Evolutionary conservation across 2,113 vertebrate genomes (phyloP).

Genomic region (Reinhardtius hippoglossoides): DNA sequence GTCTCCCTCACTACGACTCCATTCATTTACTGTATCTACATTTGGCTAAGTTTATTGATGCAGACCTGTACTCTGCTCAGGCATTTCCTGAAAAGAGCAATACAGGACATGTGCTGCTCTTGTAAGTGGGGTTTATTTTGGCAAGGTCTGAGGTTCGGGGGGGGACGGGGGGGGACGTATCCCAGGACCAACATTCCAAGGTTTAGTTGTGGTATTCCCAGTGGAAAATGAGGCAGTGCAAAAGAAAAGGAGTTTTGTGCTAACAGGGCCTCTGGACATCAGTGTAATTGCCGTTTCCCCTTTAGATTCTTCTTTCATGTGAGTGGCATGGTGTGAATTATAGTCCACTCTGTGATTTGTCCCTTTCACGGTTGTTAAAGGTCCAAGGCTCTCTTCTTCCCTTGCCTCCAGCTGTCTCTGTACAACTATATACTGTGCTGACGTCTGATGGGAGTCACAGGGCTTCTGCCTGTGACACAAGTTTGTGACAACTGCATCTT

Average conservation of each 20-base stretch:
- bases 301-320: constrained; percentile 60
- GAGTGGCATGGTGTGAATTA: constrained; percentile 70
- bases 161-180: constrained; percentile 54
- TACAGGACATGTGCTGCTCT: constrained; percentile 77
- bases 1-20: constrained; percentile 54
- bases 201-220: constrained; percentile 78
- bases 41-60: constrained; percentile 77
- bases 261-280: constrained; percentile 63
- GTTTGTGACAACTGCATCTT: not conserved
- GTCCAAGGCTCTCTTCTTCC: constrained; percentile 23
- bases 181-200: constrained; percentile 77
- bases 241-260: constrained; percentile 65
- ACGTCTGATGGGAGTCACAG: constrained; percentile 12
- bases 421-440: constrained; percentile 48
- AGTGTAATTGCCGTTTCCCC: constrained; percentile 58
- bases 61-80: constrained; percentile 75
- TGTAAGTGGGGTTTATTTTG: constrained; percentile 82
- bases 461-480: constrained; percentile 2
- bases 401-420: constrained; percentile 48
- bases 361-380: constrained; percentile 53
- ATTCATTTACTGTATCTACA: constrained; percentile 68
- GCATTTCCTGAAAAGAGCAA: constrained; percentile 80
- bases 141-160: constrained; percentile 66
- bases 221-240: constrained; percentile 59
- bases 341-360: constrained; percentile 60